phyloP scores from a whole-genome alignment of 2,888 invertebrate genomes.

The Eudasyphora cyanicolor region DNA sequence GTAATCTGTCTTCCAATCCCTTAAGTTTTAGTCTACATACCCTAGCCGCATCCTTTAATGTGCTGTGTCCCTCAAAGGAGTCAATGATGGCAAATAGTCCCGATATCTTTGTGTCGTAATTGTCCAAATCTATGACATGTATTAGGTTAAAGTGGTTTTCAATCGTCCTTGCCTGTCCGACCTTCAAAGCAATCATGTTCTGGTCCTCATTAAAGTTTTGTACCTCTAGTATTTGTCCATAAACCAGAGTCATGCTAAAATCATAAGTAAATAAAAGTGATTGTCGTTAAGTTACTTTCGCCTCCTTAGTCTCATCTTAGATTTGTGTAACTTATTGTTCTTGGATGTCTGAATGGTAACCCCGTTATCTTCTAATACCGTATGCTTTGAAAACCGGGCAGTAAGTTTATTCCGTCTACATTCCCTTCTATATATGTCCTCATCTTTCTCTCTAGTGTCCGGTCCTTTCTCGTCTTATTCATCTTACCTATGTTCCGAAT shows the following conservation, averaged over 20 bases:
- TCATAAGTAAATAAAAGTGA: too few relatives aligned
- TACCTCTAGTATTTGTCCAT: neutral
- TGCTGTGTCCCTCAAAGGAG: neutral
- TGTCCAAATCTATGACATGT: neutral
- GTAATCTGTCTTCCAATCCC: constrained; percentile 7
- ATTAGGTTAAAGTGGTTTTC: too few relatives aligned
- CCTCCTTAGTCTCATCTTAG: neutral
- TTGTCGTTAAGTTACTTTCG: neutral
- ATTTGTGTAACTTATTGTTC: neutral
- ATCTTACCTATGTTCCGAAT: neutral
- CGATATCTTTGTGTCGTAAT: constrained; percentile 11
- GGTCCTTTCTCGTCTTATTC: neutral
- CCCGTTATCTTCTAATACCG: neutral
- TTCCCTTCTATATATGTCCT: neutral
- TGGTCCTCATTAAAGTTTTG: neutral
- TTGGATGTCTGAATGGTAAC: neutral
- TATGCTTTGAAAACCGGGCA: neutral
- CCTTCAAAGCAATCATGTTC: neutral
- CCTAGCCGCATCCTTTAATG: constrained; percentile 8
- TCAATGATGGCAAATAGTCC: neutral
- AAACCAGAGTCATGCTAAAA: too few relatives aligned
- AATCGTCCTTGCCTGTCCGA: constrained; percentile 5
- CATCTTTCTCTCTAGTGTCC: neutral
- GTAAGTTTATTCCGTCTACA: neutral
- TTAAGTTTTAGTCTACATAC: constrained; percentile 8